These are phyloP conservation scores for Sula dactylatra DNA, from an alignment of 2,113 vertebrate species.

Conservation along the genomic window DNA sequence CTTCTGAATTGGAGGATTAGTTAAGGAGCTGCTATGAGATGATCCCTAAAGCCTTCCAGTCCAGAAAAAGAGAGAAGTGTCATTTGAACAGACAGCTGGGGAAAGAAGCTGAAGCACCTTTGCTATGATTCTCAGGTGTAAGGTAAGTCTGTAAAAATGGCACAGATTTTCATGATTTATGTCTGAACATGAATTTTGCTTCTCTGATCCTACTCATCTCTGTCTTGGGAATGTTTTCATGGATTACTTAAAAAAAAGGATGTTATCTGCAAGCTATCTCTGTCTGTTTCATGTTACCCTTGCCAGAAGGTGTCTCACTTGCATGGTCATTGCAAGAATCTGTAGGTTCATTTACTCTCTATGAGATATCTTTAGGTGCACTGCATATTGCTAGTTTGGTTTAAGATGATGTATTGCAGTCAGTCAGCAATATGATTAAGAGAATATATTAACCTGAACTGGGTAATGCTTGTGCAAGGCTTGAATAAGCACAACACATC, in stretches of 20 bases:
- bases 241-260: neutral
- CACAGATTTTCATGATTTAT: neutral
- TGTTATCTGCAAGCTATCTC: neutral
- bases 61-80: neutral
- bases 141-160: neutral
- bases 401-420: neutral
- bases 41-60: neutral
- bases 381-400: neutral
- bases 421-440: neutral
- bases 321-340: slow-evolving; percentile 23
- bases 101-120: neutral
- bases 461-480: neutral
- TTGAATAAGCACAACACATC: neutral
- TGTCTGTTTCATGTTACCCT: slow-evolving; percentile 42
- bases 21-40: neutral
- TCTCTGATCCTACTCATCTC: neutral
- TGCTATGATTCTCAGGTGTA: neutral
- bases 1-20: neutral
- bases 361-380: neutral
- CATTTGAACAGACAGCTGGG: neutral
- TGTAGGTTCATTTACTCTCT: neutral
- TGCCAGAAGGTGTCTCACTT: slow-evolving; percentile 67
- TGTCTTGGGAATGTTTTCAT: neutral
- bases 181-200: neutral
- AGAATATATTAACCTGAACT: neutral